Evolutionary conservation across 2,113 vertebrate genomes (phyloP).

Genomic region (Campylomormyrus numenius): DNA sequence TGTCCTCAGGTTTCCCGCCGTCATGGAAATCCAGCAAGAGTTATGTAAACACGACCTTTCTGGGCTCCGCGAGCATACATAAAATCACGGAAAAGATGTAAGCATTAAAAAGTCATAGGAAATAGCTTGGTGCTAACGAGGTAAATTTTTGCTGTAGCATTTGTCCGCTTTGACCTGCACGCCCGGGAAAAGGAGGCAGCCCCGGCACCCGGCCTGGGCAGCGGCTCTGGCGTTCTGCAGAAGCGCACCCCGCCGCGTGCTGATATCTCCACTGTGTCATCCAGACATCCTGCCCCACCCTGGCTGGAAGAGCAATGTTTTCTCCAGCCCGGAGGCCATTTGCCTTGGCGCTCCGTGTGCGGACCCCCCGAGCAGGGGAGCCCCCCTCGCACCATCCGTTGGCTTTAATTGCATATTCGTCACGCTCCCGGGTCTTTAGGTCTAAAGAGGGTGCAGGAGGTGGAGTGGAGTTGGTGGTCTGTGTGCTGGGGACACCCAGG

Average conservation of each 20-base stretch:
- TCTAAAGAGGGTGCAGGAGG: neutral
- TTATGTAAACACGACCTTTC: neutral
- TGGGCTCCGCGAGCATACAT: neutral
- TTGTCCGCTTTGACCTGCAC: neutral
- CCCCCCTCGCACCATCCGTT: neutral
- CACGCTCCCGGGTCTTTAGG: neutral
- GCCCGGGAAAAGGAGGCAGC: neutral
- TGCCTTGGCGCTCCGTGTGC: neutral
- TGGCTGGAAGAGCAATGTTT: conserved; percentile 6
- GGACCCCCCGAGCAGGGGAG: neutral
- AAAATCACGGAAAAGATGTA: neutral
- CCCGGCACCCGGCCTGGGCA: neutral
- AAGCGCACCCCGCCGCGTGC: neutral
- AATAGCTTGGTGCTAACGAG: conserved; percentile 3
- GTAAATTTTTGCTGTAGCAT: neutral
- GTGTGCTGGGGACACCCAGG: neutral
- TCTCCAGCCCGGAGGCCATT: neutral
- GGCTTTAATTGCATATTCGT: conserved; percentile 19
- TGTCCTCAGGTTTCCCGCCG: neutral
- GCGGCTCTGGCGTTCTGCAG: neutral
- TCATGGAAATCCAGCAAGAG: neutral
- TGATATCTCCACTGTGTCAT: conserved; percentile 8
- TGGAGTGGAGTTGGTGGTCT: neutral
- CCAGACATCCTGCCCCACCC: conserved; percentile 2
- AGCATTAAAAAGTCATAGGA: neutral